Evolutionary conservation across 2,888 invertebrate genomes (phyloP).

Genomic region (Tenthredo mesomela): DNA sequence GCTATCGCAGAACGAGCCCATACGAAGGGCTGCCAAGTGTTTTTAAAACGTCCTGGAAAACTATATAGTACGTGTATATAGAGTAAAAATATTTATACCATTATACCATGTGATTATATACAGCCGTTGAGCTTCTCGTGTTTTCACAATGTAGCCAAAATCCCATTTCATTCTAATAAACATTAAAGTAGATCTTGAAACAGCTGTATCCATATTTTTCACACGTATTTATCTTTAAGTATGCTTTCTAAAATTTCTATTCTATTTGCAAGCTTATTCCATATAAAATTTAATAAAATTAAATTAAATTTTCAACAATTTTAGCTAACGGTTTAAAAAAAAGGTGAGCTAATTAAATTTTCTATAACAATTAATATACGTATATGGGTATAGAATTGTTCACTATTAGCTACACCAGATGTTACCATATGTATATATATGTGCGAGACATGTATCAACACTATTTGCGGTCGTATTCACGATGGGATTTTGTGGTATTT

Average conservation of each 20-base stretch:
- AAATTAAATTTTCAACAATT: no score
- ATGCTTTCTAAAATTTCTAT: no score
- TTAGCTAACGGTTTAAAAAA: no score
- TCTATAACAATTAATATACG: neutral
- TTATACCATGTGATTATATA: conserved; percentile 4
- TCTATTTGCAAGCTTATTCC: no score
- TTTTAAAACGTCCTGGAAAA: neutral
- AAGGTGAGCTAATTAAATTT: neutral
- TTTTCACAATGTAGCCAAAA: neutral
- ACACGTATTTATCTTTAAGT: no score
- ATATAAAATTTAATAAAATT: no score
- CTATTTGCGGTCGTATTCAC: neutral
- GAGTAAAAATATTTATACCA: neutral
- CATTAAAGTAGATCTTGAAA: neutral
- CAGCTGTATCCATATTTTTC: neutral
- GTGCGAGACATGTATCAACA: neutral
- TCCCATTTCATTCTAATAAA: neutral
- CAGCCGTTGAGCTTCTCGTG: neutral
- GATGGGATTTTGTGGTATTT: conserved; percentile 19
- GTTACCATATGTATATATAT: neutral
- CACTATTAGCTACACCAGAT: neutral
- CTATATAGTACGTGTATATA: neutral
- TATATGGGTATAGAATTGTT: neutral
- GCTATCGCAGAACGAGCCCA: conserved; percentile 6
- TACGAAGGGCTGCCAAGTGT: neutral